Conservation (phyloP, 2,888 invertebrate species). For the Paralinhomoeus sp. region DNA sequence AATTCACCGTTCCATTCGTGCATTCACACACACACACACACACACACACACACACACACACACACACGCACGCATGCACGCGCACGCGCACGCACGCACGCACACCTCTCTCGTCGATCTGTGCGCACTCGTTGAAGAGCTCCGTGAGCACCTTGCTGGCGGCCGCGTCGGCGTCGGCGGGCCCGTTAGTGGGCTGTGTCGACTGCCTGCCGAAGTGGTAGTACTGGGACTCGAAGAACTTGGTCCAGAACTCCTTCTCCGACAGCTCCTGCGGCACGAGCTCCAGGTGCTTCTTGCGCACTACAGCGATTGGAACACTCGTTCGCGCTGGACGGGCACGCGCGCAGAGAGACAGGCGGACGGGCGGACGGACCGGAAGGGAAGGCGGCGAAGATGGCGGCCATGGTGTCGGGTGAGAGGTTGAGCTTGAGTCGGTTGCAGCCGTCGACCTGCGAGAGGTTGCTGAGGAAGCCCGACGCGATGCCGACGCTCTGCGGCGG, state of each 20-base stretch:
- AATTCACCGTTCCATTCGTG: too few species aligned
- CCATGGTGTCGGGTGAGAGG: conserved; percentile 81
- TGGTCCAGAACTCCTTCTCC: conserved; percentile 94
- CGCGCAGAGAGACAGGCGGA: not conserved
- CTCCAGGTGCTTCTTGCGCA: conserved; percentile 81
- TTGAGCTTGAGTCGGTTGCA: conserved; percentile 43
- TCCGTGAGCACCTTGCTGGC: conserved; percentile 46
- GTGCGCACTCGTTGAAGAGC: conserved; percentile 87
- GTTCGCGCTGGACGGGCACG: not conserved
- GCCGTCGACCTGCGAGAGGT: conserved; percentile 16
- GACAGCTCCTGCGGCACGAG: conserved; percentile 81
- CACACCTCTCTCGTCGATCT: conserved; percentile 59
- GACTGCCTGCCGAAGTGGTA: conserved; percentile 56
- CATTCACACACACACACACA: too few species aligned
- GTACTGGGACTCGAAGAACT: conserved; percentile 98
- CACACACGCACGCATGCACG: too few species aligned
- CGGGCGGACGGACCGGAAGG: conserved; percentile 42
- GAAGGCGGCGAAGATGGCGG: conserved; percentile 95
- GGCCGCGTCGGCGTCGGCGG: conserved; percentile 6
- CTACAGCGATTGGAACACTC: conserved; percentile 37
- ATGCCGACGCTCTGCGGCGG: conserved; percentile 39
- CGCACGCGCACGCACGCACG: not conserved
- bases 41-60: too few species aligned
- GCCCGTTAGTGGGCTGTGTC: too few species aligned
- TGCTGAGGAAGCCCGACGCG: conserved; percentile 38